Conservation (phyloP, 1,140 invertebrate species). For the Solenopsis invicta region DNA sequence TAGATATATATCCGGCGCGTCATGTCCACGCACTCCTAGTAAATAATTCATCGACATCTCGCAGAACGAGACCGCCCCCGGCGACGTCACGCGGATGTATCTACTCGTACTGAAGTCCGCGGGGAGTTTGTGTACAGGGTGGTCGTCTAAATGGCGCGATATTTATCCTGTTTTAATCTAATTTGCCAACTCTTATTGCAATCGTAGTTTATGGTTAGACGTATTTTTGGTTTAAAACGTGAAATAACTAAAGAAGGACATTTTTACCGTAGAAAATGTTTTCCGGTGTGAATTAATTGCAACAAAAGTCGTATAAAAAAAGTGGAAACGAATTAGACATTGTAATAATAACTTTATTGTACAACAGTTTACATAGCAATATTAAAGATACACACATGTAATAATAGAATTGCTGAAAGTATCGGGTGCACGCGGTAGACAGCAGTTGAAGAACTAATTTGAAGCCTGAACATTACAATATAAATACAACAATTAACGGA, state of each 20-base stretch:
- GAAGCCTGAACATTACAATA: no score
- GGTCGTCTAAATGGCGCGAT: conserved; percentile 4
- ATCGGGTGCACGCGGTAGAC: no score
- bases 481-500: no score
- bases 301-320: neutral
- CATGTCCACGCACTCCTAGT: conserved; percentile 78
- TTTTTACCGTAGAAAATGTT: neutral
- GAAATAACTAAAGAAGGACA: neutral
- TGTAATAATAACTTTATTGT: neutral
- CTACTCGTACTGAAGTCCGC: conserved; percentile 65
- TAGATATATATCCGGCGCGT: conserved; percentile 76
- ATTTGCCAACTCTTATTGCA: neutral
- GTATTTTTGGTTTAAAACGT: neutral
- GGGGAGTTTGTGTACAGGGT: conserved; percentile 62
- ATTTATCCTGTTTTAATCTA: neutral
- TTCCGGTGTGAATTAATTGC: neutral
- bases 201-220: neutral
- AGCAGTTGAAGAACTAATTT: no score
- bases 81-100: conserved; percentile 70
- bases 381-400: no score
- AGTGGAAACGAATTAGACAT: neutral
- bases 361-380: no score
- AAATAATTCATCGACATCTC: conserved; percentile 81
- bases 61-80: conserved; percentile 53
- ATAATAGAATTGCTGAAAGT: no score